Base-by-base conservation (phyloP, 2,113 vertebrate species). In the Hemiprocne comata region DNA sequence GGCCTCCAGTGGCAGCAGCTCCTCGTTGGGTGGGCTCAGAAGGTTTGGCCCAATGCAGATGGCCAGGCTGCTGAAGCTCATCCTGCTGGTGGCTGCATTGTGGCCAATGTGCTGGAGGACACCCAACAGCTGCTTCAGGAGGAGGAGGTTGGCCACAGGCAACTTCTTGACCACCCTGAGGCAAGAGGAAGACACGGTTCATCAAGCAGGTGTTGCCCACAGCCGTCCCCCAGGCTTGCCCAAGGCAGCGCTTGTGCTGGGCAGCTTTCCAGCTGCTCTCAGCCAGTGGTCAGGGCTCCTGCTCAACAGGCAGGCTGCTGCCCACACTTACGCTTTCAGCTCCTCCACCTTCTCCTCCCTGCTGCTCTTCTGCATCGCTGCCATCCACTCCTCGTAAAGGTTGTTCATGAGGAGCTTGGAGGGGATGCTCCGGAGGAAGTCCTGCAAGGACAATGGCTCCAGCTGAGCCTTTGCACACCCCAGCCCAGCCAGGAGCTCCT, bases 201-300 rank as follows among this genome's bases (percentile, higher is more conserved):
- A 33, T 1, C 7, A 46, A 36, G 38, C n/a, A 64, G 48, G n/a
- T 21, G 58, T 20, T 25, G 50, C 29, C 84, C 46, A 54, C 17
- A 6, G 46, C 21, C 0, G 0, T 31, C 15, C 19, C 61, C 48
- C 33, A 48, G 26, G 16, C 29, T 78, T 11, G 44, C 25, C 21
- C 12, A 12, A 67, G 31, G 42, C 44, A 33, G 28, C 3, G 3
- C 28, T 23, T 4, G 8, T 12, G 18, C 25, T 20, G 16, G 3
- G 9, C 19, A 34, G 31, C 29, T 44, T 29, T n/a, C 9, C 34
- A 17, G 66, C 18, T 11, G 19, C 24, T n/a, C 36, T 38, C 50
- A 64, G 38, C 10, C 21, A 21, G 21, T 0, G 4, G 4, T 9
- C 38, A 12, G 7, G 21, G 36, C 54, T 58, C 50, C 62, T 23